Percentiles rank a stretch among this genome's conserved stretches.
phyloP scores from a whole-genome alignment of 2,113 vertebrate genomes.

The Porphyrio hochstetteri region DNA sequence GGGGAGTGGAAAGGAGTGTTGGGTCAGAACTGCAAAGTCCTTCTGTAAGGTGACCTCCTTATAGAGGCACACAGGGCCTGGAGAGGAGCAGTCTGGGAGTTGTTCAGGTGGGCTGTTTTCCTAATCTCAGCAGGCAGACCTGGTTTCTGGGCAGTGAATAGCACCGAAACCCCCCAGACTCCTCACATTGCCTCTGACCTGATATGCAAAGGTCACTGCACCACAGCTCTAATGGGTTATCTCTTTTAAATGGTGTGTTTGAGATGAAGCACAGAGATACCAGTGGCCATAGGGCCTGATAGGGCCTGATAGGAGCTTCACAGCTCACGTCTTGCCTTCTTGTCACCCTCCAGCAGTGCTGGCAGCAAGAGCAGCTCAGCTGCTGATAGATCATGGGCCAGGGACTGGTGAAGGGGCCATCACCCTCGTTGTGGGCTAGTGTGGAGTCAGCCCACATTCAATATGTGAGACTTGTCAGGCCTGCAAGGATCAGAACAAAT shows the following conservation, averaged over 20 bases:
- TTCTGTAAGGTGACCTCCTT: background rate
- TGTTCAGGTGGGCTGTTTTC: background rate
- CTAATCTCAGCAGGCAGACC: background rate
- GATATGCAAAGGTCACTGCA: background rate
- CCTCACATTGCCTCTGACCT: background rate
- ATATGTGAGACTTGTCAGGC: rapidly evolving
- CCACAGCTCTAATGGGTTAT: rapidly evolving
- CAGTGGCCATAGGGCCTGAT: rapidly evolving
- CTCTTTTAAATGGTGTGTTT: background rate
- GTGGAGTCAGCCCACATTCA: background rate
- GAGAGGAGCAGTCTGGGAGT: background rate
- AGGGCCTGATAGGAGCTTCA: background rate
- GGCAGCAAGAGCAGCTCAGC: background rate
- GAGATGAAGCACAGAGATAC: background rate
- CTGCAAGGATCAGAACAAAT: background rate
- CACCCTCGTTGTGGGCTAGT: rapidly evolving
- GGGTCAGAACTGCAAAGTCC: background rate
- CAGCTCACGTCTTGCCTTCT: background rate
- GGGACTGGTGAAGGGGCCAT: no score
- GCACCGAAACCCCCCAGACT: background rate
- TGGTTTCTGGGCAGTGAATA: background rate
- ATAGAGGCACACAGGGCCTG: background rate
- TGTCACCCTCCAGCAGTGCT: background rate
- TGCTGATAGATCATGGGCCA: background rate
- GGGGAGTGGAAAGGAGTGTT: background rate